phyloP scores from a whole-genome alignment of 2,888 invertebrate genomes.

The Rhamphomyia laevipes region DNA sequence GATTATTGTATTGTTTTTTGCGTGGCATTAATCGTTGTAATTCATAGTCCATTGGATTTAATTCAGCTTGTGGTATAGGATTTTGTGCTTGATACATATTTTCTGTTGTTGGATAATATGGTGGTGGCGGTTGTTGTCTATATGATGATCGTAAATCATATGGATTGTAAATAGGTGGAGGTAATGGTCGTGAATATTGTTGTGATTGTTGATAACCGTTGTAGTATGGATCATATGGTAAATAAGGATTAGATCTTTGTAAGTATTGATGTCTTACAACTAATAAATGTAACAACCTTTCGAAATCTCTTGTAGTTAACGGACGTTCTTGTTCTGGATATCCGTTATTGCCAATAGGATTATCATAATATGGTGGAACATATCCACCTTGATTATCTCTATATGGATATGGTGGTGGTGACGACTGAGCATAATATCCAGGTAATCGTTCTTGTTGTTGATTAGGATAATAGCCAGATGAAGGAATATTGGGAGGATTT shows the following conservation, averaged over 20 bases:
- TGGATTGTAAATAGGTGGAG: constrained; percentile 12
- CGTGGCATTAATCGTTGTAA: constrained; percentile 41
- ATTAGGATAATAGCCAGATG: constrained; percentile 3
- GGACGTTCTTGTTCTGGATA: constrained; percentile 54
- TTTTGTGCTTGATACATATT: constrained; percentile 17
- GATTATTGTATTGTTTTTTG: constrained; percentile 27
- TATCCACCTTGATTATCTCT: background rate
- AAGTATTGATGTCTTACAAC: constrained; percentile 50
- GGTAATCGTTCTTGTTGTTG: constrained; percentile 32
- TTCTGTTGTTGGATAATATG: constrained; percentile 10
- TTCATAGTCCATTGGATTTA: constrained; percentile 35
- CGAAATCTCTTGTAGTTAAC: constrained; percentile 58
- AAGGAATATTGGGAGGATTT: constrained; percentile 3
- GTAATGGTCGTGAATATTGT: constrained; percentile 10
- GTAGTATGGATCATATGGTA: constrained; percentile 6
- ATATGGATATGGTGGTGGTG: constrained; percentile 22
- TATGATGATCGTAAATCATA: constrained; percentile 9
- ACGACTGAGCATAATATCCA: constrained; percentile 20
- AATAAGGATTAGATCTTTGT: constrained; percentile 33
- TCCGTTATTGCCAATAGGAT: constrained; percentile 28
- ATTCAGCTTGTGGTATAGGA: constrained; percentile 14
- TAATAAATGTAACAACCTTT: constrained; percentile 52
- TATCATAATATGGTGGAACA: constrained; percentile 32
- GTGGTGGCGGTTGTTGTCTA: constrained; percentile 6
- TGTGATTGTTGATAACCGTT: constrained; percentile 1